phyloP scores from a whole-genome alignment of 2,797 vertebrate species.

The Vipera ursinii region DNA sequence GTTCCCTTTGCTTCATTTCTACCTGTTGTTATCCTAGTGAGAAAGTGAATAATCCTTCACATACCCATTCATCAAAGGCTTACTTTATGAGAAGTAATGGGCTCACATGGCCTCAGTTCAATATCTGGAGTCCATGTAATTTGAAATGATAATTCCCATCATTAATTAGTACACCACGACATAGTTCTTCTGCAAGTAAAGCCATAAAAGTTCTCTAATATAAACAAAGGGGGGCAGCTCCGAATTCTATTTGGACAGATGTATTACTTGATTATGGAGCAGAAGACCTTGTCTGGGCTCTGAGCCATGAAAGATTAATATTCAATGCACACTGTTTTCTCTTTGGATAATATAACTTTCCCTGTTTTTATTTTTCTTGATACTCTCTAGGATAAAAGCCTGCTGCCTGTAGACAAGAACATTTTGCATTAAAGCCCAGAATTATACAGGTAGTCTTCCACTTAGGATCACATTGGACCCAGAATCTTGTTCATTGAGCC shows the following conservation, averaged over 20 bases:
- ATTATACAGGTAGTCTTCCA: background rate
- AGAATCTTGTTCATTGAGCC: background rate
- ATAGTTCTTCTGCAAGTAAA: constrained; percentile 57
- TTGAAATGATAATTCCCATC: constrained; percentile 34
- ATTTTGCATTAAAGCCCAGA: background rate
- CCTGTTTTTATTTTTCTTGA: constrained; percentile 5
- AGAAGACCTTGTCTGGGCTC: constrained; percentile 59
- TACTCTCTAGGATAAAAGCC: constrained; percentile 24
- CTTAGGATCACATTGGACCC: background rate
- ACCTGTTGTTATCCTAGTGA: background rate
- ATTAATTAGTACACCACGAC: constrained; percentile 22
- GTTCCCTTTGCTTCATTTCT: background rate
- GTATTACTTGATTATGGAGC: constrained; percentile 55
- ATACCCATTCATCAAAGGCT: background rate
- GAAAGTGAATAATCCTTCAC: background rate
- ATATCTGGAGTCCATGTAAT: constrained; percentile 13
- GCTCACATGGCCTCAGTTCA: background rate
- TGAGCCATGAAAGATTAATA: constrained; percentile 59
- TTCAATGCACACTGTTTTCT: constrained; percentile 53
- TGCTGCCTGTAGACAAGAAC: constrained; percentile 16
- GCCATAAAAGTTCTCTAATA: constrained; percentile 53
- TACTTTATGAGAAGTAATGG: background rate
- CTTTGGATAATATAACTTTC: constrained; percentile 57
- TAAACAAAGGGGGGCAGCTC: constrained; percentile 53
- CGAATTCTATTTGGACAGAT: constrained; percentile 65